Percentiles rank a stretch among this genome's conserved stretches.
Evolutionary conservation across 2,888 invertebrate species (phyloP).

Genomic region (Apotomis turbidana): DNA sequence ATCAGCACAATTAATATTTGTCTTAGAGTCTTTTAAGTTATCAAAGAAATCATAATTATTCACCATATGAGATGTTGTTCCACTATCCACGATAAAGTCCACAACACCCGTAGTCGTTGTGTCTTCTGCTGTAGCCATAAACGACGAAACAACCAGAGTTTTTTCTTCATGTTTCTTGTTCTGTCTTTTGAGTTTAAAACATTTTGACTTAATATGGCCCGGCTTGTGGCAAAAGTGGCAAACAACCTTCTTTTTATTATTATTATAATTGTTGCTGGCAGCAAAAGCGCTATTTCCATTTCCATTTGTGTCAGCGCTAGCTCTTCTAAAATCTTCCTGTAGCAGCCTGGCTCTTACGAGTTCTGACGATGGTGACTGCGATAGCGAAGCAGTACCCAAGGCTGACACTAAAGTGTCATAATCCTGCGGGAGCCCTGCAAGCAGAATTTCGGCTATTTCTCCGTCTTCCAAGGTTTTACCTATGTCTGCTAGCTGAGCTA

Average conservation of each 20-base stretch:
- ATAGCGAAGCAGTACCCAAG: too few species aligned
- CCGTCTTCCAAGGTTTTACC: too few species aligned
- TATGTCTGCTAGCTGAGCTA: neutral
- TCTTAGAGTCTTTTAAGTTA: neutral
- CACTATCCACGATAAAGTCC: slow-evolving; percentile 15
- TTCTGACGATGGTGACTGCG: too few species aligned
- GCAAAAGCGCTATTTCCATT: neutral
- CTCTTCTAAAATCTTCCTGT: too few species aligned
- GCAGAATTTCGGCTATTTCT: too few species aligned
- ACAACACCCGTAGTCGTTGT: too few species aligned
- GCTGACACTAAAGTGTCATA: too few species aligned
- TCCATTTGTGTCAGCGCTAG: neutral
- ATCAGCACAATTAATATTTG: slow-evolving; percentile 7
- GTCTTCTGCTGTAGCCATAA: neutral
- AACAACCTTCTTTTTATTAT: slow-evolving; percentile 9
- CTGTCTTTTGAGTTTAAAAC: slow-evolving; percentile 5
- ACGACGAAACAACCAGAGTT: slow-evolving; percentile 9
- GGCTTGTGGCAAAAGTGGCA: slow-evolving; percentile 14
- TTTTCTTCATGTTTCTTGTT: neutral
- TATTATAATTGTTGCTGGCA: too few species aligned
- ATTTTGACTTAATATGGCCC: slow-evolving; percentile 3
- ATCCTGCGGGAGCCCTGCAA: too few species aligned
- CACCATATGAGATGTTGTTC: neutral
- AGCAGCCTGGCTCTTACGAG: too few species aligned
- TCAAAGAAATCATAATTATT: neutral